Evolutionary conservation across 2,888 invertebrate genomes (phyloP), one percentile per base, ranked within the genome.

Genomic region (Pristionchus entomophagus): DNA sequence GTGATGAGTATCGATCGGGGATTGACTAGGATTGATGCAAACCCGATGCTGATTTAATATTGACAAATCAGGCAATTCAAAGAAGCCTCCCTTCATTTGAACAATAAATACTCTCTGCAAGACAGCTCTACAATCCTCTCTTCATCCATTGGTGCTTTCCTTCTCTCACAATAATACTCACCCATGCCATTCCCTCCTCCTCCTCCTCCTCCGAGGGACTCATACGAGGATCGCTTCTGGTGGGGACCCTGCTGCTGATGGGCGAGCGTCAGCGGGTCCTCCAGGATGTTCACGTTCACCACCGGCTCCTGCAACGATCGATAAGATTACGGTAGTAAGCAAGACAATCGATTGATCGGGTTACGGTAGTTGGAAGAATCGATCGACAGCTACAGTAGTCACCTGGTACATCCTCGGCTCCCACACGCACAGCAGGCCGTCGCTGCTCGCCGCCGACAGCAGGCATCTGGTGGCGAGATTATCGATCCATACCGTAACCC

Each of bases 371-470:
- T n/a, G n/a, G n/a, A n/a, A n/a, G n/a, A n/a, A n/a, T n/a, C 29
- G 29, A 65, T 65, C 17, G 41, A 12, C 19, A 10, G 14, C 10
- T 73, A 73, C 73, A n/a, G 41, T 73, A 62, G 19, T n/a, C 14
- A 90, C 90, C 86, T 94, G 93, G 77, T 94, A 93, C 88, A 94
- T 94, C 38, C 95, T 90, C 29, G 94, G 93, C 88, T 95, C 95
- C 94, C 95, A 95, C 89, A 95, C 94, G 87, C 94, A 91, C 26
- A 98, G 95, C 91, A 96, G 80, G n/a, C 97, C 98, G 90, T 95
- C 95, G 84, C 95, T 94, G 93, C 96, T 96, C 94, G 51, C 91
- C 88, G 91, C 90, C 26, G 91, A 88, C 51, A 91, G 65, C 77
- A 88, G 85, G 32, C 69, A 83, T 12, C 86, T 86, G 73, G 14